Conservation (phyloP, 2,113 vertebrate species). For the Murina feae region DNA sequence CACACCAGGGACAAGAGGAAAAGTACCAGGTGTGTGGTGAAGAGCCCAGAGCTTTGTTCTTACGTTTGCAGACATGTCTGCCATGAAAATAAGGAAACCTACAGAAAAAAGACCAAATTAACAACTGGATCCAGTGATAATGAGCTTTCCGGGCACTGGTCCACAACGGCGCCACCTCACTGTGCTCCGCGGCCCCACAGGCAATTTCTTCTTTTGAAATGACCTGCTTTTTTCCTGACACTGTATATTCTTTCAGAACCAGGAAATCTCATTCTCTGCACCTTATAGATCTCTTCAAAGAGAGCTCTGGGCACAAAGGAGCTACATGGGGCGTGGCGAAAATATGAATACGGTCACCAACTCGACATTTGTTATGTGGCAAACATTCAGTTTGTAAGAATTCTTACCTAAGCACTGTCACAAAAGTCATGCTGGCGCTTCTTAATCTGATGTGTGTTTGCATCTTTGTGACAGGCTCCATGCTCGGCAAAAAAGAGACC, state of each 20-base stretch:
- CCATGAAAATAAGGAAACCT: constrained; percentile 44
- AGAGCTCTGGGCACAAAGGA: constrained; percentile 51
- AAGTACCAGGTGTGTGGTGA: neutral
- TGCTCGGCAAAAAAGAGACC: constrained; percentile 64
- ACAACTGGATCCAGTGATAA: constrained; percentile 36
- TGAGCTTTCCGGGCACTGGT: constrained; percentile 49
- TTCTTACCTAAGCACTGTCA: neutral
- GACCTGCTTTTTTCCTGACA: constrained; percentile 58
- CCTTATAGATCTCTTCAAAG: constrained; percentile 63
- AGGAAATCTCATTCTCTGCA: constrained; percentile 56
- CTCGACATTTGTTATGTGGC: neutral
- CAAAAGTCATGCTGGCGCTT: neutral
- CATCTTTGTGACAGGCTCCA: constrained; percentile 38
- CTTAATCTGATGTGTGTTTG: constrained; percentile 22
- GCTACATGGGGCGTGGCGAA: constrained; percentile 27
- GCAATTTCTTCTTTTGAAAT: constrained; percentile 3
- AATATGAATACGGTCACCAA: constrained; percentile 19
- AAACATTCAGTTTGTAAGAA: constrained; percentile 21
- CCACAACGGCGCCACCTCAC: neutral
- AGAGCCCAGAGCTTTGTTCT: constrained; percentile 46
- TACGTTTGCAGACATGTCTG: constrained; percentile 20
- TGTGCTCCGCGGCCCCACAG: constrained; percentile 9
- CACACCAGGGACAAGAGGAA: neutral
- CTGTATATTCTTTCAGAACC: constrained; percentile 39
- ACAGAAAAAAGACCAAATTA: constrained; percentile 22